These are phyloP conservation scores for Carlito syrichta DNA, from an alignment of 2,113 vertebrate species.

Conservation along the genomic window DNA sequence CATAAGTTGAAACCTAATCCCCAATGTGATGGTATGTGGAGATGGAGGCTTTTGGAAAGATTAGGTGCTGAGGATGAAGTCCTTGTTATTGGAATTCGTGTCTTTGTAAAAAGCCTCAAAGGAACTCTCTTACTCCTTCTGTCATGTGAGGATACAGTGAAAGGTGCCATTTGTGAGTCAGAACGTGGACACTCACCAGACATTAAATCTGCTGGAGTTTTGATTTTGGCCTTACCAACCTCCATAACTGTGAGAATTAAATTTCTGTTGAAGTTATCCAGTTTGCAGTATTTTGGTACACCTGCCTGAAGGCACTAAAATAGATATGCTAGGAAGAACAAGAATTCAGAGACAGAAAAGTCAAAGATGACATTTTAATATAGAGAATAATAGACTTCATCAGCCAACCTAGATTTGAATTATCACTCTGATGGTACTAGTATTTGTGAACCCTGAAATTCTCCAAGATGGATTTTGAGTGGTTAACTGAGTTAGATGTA, in stretches of 20 bases:
- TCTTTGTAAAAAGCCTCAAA: background rate
- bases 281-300: background rate
- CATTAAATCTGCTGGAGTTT: no score
- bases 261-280: background rate
- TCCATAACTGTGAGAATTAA: background rate
- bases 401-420: background rate
- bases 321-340: background rate
- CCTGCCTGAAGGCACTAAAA: background rate
- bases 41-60: background rate
- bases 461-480: background rate
- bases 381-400: background rate
- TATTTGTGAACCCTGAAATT: background rate
- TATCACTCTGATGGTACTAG: background rate
- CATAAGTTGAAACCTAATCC: background rate
- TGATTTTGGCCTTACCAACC: background rate
- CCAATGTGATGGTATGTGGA: background rate
- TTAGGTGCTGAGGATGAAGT: background rate
- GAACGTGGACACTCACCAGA: background rate
- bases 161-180: background rate
- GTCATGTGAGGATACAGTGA: background rate
- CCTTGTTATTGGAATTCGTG: background rate
- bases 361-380: fast-evolving
- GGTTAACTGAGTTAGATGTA: background rate
- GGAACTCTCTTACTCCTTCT: background rate
- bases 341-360: background rate